Base-by-base conservation (phyloP, 2,797 vertebrate species). In the Anabacerthia variegaticeps region DNA sequence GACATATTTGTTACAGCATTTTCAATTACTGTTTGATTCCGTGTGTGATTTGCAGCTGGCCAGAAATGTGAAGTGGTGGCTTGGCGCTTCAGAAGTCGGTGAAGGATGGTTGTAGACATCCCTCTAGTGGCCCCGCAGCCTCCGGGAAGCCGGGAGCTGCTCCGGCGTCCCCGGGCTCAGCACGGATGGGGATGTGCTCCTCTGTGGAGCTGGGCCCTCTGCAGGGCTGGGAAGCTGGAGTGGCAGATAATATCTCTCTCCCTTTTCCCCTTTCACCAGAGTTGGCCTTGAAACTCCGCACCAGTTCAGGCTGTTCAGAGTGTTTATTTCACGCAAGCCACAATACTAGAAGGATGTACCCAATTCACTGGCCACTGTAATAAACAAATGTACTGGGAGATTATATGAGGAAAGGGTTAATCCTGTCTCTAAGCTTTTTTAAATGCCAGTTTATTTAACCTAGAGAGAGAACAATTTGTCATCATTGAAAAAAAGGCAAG, bases 111-210 rank as follows among this genome's bases (percentile, higher is more conserved):
- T 66, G 67, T 9, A 84, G 88, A 86, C 88, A 90, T 67, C 91
- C 87, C 92, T 89, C 85, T 95, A 95, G 95, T 56, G 96, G 95
- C 68, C 36, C 41, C 2, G 3, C 77, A 23, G 92, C 21, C 49
- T 44, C 23, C 2, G 14, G 48, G 49, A 76, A n/a, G 56, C n/a
- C 28, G 14, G 0, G 4, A 73, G 27, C 55, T 39, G 55, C 62
- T 62, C 46, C 6, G 26, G 55, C 59, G 1, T 28, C 18, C 28
- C 21, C 6, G 17, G 49, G 36, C 69, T 17, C 74, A 37, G 68
- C 37, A 52, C 15, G 24, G 26, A 22, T 6, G 26, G 32, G 51
- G 21, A 20, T 32, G 44, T 9, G 21, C n/a, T 71, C 7, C 58
- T 52, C 44, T 44, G 72, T n/a, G 62, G 21, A 65, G 14, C 7